phyloP scores from a whole-genome alignment of 2,113 vertebrate genomes.

The Passer domesticus region DNA sequence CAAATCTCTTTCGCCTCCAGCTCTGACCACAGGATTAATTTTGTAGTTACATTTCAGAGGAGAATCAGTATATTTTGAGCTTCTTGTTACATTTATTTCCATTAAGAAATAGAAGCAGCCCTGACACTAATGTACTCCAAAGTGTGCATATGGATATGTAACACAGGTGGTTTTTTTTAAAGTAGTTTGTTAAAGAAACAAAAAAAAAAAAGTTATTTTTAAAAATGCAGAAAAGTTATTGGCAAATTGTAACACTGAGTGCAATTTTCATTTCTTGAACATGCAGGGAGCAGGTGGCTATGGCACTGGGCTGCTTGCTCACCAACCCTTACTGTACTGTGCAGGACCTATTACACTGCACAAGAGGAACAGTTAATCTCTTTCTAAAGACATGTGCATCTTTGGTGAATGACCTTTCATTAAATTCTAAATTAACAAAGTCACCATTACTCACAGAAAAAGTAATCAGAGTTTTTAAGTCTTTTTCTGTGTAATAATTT shows the following conservation, averaged over 20 bases:
- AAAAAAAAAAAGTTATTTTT: neutral
- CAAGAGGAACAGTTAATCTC: neutral
- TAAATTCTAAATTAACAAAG: slow-evolving; percentile 25
- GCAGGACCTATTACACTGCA: neutral
- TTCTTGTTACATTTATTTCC: neutral
- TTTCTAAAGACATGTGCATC: neutral
- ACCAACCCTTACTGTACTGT: neutral
- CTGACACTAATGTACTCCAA: neutral
- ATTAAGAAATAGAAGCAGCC: neutral
- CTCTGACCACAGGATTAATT: neutral
- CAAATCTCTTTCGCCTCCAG: neutral
- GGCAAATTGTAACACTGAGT: neutral
- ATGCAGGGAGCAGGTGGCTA: neutral
- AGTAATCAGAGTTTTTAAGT: slow-evolving; percentile 12
- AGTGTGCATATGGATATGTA: accelerated
- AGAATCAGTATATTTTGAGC: neutral
- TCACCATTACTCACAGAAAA: slow-evolving; percentile 22
- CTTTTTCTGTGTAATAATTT: neutral
- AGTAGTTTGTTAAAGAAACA: neutral
- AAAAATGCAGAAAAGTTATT: slow-evolving; percentile 7
- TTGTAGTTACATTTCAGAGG: neutral
- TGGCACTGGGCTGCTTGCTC: neutral
- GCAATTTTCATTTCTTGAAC: neutral
- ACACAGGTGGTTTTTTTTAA: neutral
- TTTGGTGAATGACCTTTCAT: slow-evolving; percentile 18